A percentile compares a stretch with the other conserved stretches of the same genome.
Evolutionary conservation across 2,888 invertebrate genomes (phyloP).

Genomic region (Sphaerophoria taeniata): DNA sequence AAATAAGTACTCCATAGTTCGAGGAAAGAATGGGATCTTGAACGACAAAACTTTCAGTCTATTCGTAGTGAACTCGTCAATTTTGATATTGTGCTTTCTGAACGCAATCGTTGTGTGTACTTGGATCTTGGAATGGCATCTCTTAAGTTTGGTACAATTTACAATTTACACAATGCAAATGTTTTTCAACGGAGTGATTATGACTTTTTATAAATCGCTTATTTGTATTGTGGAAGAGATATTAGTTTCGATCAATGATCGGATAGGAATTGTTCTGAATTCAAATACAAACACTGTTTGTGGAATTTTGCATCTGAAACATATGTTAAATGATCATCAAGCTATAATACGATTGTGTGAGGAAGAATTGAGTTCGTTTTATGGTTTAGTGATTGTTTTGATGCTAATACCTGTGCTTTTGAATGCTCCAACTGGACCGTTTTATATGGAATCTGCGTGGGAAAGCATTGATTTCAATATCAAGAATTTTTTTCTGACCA

Average conservation of each 20-base stretch:
- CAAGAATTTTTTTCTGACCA: not conserved
- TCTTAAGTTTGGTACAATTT: not conserved
- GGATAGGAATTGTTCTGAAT: not conserved
- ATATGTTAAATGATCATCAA: not conserved
- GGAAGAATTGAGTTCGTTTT: not conserved
- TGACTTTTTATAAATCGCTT: not conserved
- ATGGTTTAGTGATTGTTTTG: not conserved
- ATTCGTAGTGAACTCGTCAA: not conserved
- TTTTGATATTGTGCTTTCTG: not conserved
- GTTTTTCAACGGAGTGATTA: not conserved
- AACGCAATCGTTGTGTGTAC: not conserved
- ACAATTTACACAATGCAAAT: not conserved
- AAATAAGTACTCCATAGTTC: not conserved
- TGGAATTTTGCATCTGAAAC: not conserved
- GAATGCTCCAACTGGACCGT: constrained; percentile 11
- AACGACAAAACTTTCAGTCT: not conserved
- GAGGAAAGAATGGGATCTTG: not conserved
- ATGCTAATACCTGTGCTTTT: not conserved
- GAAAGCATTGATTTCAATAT: not conserved
- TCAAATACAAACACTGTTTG: not conserved
- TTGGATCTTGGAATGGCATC: not conserved
- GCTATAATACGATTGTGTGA: not conserved
- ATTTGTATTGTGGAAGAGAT: not conserved
- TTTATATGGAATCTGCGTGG: constrained; percentile 6
- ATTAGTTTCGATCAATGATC: constrained; percentile 1